Evolutionary conservation across 2,113 vertebrate species (phyloP).

Genomic region (Dromiciops gliroides): DNA sequence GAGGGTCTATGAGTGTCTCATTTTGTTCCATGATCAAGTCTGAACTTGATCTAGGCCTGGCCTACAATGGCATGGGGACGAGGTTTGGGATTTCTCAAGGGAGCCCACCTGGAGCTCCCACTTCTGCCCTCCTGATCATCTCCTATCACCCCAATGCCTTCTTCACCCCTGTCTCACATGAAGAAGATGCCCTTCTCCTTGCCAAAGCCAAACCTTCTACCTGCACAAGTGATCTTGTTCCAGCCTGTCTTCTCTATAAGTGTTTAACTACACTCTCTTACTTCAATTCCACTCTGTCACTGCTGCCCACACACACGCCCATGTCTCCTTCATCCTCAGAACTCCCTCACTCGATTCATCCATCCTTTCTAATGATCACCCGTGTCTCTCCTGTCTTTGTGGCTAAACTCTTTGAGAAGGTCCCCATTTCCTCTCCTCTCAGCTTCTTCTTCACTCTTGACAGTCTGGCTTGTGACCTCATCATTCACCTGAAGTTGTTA

Average conservation of each 20-base stretch:
- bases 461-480: conserved; percentile 2
- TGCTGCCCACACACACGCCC: too few species aligned
- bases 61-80: not conserved
- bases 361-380: conserved; percentile 27
- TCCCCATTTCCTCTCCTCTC: not conserved
- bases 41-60: too few species aligned
- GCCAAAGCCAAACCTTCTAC: too few species aligned
- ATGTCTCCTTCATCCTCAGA: not conserved
- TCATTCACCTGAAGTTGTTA: not conserved
- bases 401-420: conserved; percentile 9
- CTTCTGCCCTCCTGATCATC: not conserved
- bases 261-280: conserved; percentile 25
- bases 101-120: too few species aligned
- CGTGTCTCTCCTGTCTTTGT: conserved; percentile 1
- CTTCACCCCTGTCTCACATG: too few species aligned
- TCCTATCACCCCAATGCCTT: not conserved
- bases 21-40: too few species aligned
- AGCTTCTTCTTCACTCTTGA: conserved; percentile 15
- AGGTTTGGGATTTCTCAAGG: not conserved
- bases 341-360: not conserved
- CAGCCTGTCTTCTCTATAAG: not conserved
- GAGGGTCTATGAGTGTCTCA: too few species aligned
- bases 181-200: too few species aligned
- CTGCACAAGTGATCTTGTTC: too few species aligned
- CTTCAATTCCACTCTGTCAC: not conserved